Percentiles rank a stretch among this genome's conserved stretches.
Evolutionary conservation across 2,113 vertebrate species (phyloP).

Genomic region (Meriones unguiculatus): DNA sequence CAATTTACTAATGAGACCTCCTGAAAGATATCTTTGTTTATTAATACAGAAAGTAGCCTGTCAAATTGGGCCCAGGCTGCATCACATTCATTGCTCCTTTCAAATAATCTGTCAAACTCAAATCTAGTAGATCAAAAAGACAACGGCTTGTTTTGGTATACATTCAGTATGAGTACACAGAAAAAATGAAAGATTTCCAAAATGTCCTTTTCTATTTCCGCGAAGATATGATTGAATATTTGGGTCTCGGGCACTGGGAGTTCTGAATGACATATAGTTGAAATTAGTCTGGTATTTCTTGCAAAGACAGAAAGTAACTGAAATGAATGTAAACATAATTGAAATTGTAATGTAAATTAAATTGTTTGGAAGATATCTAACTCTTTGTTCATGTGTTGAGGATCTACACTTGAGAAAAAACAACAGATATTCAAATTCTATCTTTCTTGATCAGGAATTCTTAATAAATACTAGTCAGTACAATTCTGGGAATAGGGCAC

Average conservation of each 20-base stretch:
- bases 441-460: background rate
- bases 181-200: conserved; percentile 30
- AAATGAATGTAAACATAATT: background rate
- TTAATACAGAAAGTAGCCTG: background rate
- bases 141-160: background rate
- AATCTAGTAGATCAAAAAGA: background rate
- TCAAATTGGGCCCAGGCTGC: background rate
- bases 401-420: background rate
- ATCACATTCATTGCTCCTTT: background rate
- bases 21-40: background rate
- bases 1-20: too few species aligned
- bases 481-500: background rate
- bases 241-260: accelerated
- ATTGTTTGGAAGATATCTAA: background rate
- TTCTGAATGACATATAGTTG: background rate
- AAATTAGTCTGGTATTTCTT: background rate
- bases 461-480: background rate
- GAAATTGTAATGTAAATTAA: background rate
- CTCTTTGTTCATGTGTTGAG: background rate
- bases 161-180: background rate
- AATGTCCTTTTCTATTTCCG: background rate
- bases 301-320: background rate
- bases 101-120: background rate
- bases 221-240: background rate
- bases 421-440: background rate